Evolutionary conservation across 2,888 invertebrate species (phyloP), one percentile per base, ranked within the genome.

Genomic region (Parnassius apollo): DNA sequence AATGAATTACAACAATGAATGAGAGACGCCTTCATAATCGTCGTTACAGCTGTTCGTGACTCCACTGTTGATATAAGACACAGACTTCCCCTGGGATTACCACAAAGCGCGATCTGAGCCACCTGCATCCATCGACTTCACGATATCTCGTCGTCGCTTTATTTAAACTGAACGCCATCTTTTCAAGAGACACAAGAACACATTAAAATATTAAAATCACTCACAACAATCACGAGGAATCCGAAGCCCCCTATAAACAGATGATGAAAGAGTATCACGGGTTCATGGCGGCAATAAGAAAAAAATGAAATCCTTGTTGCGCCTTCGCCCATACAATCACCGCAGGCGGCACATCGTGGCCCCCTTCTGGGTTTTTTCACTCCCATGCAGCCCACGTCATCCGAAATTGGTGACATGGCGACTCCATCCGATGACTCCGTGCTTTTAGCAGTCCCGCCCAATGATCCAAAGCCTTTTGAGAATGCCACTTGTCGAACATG

Each of bases 171-270:
- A 25, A 25, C 4, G 25, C 25, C 25, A 25, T 25, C 25, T 25
- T 25, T 25, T 25, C 4, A 7, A 7, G 25, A 25, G 4, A 25
- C 3, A 25, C 25, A 25, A 25, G 25, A 7, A 25, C 25, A 25
- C 3, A 7, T 25, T 25, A 3, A 25, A 25, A 25, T 25, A 4
- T 4, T 25, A 25, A 25, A 46, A 56, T 12, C 13, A 91, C 94
- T 93, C 75, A 96, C 96, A 81, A 95, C 94, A 59, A 96, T 95
- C 62, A 95, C 94, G 25, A 95, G 87, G 75, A 96, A 94, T 1
- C 95, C 96, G 75, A 95, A 95, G 0, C 94, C 94, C 0, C 95
- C 96, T 55, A 96, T 94, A 75, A 96, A 95, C 12, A 95, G 87
- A 73, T 96, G 96, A 81, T 96, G 96, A 74, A 94, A 93, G 71